These are phyloP conservation scores for Meganola albula DNA, from an alignment of 2,888 invertebrate species.

Conservation along the genomic window DNA sequence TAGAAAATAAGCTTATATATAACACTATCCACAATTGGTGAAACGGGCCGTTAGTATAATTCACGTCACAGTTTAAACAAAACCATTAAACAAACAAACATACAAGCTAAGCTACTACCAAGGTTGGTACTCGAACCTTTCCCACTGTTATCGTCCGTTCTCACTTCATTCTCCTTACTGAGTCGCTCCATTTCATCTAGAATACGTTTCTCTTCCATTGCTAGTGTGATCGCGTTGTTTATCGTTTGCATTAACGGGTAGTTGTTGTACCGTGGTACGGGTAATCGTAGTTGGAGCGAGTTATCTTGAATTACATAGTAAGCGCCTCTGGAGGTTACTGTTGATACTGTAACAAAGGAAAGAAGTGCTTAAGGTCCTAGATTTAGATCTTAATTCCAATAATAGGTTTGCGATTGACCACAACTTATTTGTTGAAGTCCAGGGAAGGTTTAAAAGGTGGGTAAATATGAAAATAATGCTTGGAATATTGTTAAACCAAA, in stretches of 20 bases:
- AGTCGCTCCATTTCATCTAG: constrained; percentile 63
- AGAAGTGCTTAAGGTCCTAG: too few species aligned
- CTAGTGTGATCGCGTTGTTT: constrained; percentile 80
- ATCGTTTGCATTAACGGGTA: constrained; percentile 86
- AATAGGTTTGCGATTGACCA: too few species aligned
- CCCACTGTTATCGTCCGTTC: constrained; percentile 43
- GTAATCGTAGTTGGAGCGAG: constrained; percentile 48
- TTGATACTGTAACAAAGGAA: constrained; percentile 35
- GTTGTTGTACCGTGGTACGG: constrained; percentile 58
- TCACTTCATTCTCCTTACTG: constrained; percentile 57
- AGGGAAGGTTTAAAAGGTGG: too few species aligned
- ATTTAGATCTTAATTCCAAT: too few species aligned
- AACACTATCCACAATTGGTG: too few species aligned
- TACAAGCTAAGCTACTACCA: constrained; percentile 15
- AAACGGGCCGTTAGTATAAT: too few species aligned
- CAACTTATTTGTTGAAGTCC: too few species aligned
- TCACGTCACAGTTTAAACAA: constrained; percentile 10
- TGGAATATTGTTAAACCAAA: too few species aligned
- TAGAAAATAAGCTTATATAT: background rate
- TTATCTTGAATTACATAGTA: constrained; percentile 51
- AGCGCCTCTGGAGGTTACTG: constrained; percentile 36
- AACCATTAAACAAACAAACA: constrained; percentile 15
- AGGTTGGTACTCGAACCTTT: constrained; percentile 22
- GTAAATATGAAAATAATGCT: too few species aligned
- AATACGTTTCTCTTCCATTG: constrained; percentile 74